Evolutionary conservation across 2,797 vertebrate species (phyloP).

Genomic region (Diceros bicornis): DNA sequence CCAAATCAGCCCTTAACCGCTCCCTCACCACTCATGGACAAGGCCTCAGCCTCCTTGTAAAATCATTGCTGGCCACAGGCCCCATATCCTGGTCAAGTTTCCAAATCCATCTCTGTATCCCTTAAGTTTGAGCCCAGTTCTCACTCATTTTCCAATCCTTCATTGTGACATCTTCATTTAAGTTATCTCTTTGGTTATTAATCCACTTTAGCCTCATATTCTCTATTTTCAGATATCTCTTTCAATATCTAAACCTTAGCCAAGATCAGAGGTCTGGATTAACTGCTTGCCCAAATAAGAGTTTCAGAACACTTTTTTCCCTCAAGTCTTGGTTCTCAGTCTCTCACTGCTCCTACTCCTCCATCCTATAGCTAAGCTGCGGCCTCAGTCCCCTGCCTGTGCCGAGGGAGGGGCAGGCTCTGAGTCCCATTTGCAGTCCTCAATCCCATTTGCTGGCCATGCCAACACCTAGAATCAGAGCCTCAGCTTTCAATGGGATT

Average conservation of each 20-base stretch:
- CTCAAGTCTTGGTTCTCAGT: background rate
- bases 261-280: background rate
- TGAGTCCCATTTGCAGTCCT: too few relatives aligned
- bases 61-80: background rate
- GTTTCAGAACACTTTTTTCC: background rate
- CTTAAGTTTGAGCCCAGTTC: background rate
- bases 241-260: background rate
- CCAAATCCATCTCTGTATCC: background rate
- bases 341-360: background rate
- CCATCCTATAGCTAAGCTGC: background rate
- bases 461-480: background rate
- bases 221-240: background rate
- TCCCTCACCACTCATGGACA: background rate
- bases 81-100: background rate
- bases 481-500: background rate
- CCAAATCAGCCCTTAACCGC: background rate
- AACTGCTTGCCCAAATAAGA: background rate
- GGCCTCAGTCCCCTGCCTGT: background rate
- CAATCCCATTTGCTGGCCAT: accelerated
- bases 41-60: background rate
- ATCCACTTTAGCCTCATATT: background rate
- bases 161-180: background rate
- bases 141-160: background rate
- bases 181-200: background rate
- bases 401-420: background rate